Evolutionary conservation across 2,797 vertebrate genomes (phyloP).

Genomic region (Enteromius treurensis): DNA sequence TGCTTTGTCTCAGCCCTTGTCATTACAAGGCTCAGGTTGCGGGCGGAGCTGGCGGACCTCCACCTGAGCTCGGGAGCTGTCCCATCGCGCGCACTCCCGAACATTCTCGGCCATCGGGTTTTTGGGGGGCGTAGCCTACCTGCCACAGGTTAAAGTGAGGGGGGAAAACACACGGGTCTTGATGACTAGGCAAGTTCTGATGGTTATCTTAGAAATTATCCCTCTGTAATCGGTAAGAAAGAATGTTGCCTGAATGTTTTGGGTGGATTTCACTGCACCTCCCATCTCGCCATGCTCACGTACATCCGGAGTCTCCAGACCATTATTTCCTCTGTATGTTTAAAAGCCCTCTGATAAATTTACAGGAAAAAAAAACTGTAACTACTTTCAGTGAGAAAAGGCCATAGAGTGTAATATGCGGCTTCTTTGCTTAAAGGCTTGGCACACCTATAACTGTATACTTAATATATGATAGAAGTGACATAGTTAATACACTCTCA

Average conservation of each 20-base stretch:
- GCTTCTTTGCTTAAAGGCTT: too few species aligned
- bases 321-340: conserved; percentile 28
- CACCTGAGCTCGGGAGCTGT: conserved; percentile 37
- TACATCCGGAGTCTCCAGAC: conserved; percentile 12
- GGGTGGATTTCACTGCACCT: conserved; percentile 19
- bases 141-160: conserved; percentile 7
- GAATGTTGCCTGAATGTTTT: conserved; percentile 13
- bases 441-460: neutral
- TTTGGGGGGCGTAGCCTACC: conserved; percentile 7
- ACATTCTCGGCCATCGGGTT: neutral
- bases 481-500: neutral
- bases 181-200: conserved; percentile 28
- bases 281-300: neutral
- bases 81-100: conserved; percentile 19
- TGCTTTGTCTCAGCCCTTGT: conserved; percentile 67
- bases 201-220: conserved; percentile 20
- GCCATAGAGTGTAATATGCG: too few species aligned
- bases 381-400: too few species aligned
- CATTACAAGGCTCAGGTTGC: conserved; percentile 67
- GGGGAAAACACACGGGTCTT: neutral
- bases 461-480: neutral
- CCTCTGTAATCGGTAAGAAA: neutral
- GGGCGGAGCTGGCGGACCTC: conserved; percentile 49
- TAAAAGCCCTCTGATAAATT: neutral
- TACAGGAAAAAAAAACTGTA: too few species aligned